Evolutionary conservation across 2,888 invertebrate genomes (phyloP).

Genomic region (Eupelmus urozonus): DNA sequence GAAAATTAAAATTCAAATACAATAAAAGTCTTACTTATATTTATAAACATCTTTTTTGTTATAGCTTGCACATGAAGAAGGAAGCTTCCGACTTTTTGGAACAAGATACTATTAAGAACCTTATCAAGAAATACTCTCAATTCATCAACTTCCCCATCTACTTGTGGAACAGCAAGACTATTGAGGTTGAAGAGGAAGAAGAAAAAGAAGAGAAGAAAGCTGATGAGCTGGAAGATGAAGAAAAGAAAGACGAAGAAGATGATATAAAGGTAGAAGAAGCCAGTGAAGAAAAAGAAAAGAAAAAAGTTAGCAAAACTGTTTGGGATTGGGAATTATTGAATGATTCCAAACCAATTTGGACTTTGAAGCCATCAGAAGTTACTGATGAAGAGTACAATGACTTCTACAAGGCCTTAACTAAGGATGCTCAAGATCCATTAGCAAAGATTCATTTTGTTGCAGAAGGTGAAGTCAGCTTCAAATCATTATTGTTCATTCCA

Average conservation of each 20-base stretch:
- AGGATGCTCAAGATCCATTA: conserved; percentile 90
- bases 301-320: conserved; percentile 94
- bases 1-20: too few species aligned
- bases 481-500: conserved; percentile 96
- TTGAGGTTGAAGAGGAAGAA: conserved; percentile 80
- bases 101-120: conserved; percentile 90
- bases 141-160: conserved; percentile 99
- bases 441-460: conserved; percentile 96
- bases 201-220: conserved; percentile 79
- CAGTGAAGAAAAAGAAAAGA: conserved; percentile 85
- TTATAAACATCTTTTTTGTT: conserved; percentile 52
- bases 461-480: conserved; percentile 99
- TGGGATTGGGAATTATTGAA: conserved; percentile 99
- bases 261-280: conserved; percentile 84
- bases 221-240: conserved; percentile 63
- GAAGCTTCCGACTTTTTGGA: conserved; percentile 98
- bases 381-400: conserved; percentile 93
- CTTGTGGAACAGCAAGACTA: conserved; percentile 88
- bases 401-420: conserved; percentile 97
- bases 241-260: conserved; percentile 78
- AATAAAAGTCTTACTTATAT: background rate
- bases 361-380: conserved; percentile 92
- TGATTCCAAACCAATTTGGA: conserved; percentile 99
- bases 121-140: conserved; percentile 98
- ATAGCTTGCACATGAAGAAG: conserved; percentile 93